Percentiles rank a stretch among this genome's conserved stretches.
Conservation (phyloP, 1,140 invertebrate species). For the Drosophila willistoni region DNA sequence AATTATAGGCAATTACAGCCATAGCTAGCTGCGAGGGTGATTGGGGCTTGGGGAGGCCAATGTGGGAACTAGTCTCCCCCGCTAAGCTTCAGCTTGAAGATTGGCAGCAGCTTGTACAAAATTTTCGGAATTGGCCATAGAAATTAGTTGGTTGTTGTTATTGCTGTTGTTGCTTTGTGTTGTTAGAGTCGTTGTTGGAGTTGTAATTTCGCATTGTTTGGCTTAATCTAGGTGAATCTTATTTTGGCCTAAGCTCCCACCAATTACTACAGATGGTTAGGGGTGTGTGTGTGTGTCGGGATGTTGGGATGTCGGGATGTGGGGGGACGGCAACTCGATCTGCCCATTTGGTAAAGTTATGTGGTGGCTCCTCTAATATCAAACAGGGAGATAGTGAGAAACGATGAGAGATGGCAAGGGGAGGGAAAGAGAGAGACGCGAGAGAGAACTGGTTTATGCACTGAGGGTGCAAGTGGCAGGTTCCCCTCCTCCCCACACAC, state of each 20-base stretch:
- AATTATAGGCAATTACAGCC: constrained; percentile 80
- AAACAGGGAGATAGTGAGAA: constrained; percentile 18
- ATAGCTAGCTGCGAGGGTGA: neutral
- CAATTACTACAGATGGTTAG: constrained; percentile 51
- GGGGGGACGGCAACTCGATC: constrained; percentile 54
- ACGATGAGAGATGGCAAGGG: neutral
- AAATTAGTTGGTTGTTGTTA: constrained; percentile 61
- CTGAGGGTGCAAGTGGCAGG: constrained; percentile 75
- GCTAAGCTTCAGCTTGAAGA: constrained; percentile 34
- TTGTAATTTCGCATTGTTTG: constrained; percentile 81
- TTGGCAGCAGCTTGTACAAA: constrained; percentile 54
- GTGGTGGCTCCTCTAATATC: constrained; percentile 61
- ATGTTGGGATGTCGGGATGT: neutral
- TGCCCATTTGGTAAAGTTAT: constrained; percentile 76
- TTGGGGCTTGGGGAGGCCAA: constrained; percentile 30
- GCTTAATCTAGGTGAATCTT: constrained; percentile 77
- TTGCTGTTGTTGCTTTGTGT: constrained; percentile 24
- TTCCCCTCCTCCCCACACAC: constrained; percentile 25
- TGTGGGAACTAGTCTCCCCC: constrained; percentile 47
- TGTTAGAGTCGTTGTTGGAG: constrained; percentile 24
- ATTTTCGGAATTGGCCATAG: constrained; percentile 30
- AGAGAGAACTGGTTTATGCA: constrained; percentile 70
- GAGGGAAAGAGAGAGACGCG: neutral
- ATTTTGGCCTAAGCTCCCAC: constrained; percentile 73
- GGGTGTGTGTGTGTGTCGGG: constrained; percentile 24